Base-by-base conservation (phyloP, 2,888 invertebrate species). In the Mylabris sibirica region DNA sequence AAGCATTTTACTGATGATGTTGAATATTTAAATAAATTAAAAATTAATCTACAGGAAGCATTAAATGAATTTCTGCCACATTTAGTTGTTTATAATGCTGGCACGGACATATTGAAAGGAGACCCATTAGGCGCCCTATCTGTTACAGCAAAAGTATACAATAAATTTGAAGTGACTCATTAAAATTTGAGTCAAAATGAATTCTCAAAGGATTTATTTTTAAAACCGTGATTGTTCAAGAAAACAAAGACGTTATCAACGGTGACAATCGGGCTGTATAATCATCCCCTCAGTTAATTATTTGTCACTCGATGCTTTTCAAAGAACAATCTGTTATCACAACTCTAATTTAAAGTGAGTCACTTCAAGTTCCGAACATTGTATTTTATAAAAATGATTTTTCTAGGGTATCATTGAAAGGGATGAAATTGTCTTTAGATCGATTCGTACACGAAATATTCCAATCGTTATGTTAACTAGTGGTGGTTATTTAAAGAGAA, bases 1-100 rank as follows among this genome's bases (percentile, higher is more conserved):
- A 74, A 76, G 67, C 78, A 75, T 75, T 80, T 41, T 73, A 92
- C 92, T 0, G 88, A 89, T 65, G 94, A 95, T 82, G 82, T 86
- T 20, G 89, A 90, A 78, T 96, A 95, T 81, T 86, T 95, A 77
- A 83, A 85, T 3, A 88, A 89, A 77, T 86, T 95, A 14, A 87
- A 88, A 78, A 87, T 84, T 93, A 89, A 91, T 79, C 85, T 95
- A 22, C 88, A 88, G 74, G 88, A 86, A 57, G 91, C 94, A 0
- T 81, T 95, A 24, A 82, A 86, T 0, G 90, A 93, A 79, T 96
- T 94, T 80, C 85, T 85, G 64, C 94, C 96, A 0, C 92, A 96
- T 80, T 86, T 96, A 26, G 85, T 96, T 60, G 89, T 97, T n/a
- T 97, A 95, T 84, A 96, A 97, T 84, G 96, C 97, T n/a, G 97